A percentile compares a stretch with the other conserved stretches of the same genome.
phyloP scores from a whole-genome alignment of 2,113 vertebrate genomes.

The Panurus biarmicus region DNA sequence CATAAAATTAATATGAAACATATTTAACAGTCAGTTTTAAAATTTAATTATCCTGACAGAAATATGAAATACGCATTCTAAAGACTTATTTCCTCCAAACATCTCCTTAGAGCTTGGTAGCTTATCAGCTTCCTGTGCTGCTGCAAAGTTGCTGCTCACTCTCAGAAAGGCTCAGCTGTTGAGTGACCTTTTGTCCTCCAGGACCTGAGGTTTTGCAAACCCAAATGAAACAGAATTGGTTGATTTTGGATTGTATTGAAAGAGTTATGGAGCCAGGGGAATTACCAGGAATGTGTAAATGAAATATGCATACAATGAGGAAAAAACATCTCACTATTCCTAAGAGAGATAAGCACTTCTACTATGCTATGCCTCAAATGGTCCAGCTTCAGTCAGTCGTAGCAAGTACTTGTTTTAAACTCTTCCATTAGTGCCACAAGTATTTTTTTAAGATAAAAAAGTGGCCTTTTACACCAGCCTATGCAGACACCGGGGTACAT shows the following conservation, averaged over 20 bases:
- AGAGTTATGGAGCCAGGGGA: background rate
- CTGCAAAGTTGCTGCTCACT: background rate
- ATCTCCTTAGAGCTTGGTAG: background rate
- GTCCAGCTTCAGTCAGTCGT: background rate
- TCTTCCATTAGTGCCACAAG: background rate
- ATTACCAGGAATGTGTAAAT: background rate
- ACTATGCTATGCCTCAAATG: fast-evolving
- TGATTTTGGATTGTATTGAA: background rate
- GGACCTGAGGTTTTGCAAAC: background rate
- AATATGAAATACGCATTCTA: background rate
- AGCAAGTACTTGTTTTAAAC: background rate
- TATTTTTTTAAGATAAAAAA: background rate
- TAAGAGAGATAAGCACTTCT: background rate
- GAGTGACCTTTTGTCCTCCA: background rate
- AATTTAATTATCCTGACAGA: background rate
- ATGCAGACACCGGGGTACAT: background rate
- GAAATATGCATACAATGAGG: background rate
- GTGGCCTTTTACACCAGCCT: background rate
- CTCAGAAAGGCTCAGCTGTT: background rate
- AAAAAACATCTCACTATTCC: background rate
- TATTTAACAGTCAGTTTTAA: background rate
- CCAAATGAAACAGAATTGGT: background rate
- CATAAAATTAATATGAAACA: background rate
- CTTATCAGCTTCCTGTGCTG: background rate
- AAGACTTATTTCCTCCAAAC: background rate